Evolutionary conservation across 2,888 invertebrate genomes (phyloP).

Genomic region (Melanostoma scalare): DNA sequence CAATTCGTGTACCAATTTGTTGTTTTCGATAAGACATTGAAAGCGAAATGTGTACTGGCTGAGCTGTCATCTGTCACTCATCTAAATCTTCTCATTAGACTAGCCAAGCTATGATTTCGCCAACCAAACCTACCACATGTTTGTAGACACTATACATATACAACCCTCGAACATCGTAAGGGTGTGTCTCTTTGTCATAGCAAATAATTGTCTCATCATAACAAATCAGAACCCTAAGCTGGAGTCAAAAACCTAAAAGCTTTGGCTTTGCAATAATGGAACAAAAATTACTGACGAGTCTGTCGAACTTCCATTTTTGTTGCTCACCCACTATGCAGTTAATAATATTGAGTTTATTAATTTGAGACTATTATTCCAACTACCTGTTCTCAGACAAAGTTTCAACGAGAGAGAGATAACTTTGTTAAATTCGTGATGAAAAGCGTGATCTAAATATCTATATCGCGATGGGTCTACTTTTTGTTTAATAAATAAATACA

Average conservation of each 20-base stretch:
- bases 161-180: constrained; percentile 2
- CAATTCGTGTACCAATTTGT: constrained; percentile 71
- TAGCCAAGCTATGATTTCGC: constrained; percentile 46
- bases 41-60: constrained; percentile 61
- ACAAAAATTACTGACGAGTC: constrained; percentile 16
- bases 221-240: no score
- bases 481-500: constrained; percentile 31
- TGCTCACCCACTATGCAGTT: constrained; percentile 40
- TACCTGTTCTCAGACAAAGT: constrained; percentile 50
- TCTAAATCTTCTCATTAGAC: constrained; percentile 66
- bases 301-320: constrained; percentile 38
- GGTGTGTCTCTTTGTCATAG: constrained; percentile 49
- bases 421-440: constrained; percentile 51
- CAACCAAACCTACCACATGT: constrained; percentile 32
- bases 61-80: constrained; percentile 28
- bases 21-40: constrained; percentile 67
- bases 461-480: constrained; percentile 53
- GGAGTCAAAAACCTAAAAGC: no score
- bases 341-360: constrained; percentile 32
- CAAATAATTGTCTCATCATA: not conserved
- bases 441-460: constrained; percentile 70
- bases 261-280: constrained; percentile 12
- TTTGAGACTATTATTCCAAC: constrained; percentile 42
- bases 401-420: constrained; percentile 22
- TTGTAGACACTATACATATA: not conserved